Conservation (phyloP, 2,888 invertebrate species). For the Rotaria socialis region DNA sequence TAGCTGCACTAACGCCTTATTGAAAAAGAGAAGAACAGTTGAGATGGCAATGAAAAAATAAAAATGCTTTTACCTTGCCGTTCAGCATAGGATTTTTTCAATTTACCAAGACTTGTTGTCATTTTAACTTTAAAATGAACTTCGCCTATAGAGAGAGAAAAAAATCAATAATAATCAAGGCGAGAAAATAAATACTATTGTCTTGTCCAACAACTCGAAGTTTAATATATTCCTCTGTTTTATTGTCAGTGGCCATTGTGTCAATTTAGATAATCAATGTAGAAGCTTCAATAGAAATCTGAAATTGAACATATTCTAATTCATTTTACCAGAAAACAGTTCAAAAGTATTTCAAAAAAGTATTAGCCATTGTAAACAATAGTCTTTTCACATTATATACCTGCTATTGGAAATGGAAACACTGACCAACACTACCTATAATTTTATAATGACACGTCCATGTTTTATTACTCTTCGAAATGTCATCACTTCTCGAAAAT, state of each 20-base stretch:
- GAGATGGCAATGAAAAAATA: neutral
- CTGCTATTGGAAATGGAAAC: too few species aligned
- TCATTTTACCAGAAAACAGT: too few species aligned
- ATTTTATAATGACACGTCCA: neutral
- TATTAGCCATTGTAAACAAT: too few species aligned
- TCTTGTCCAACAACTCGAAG: constrained; percentile 68
- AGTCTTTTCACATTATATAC: too few species aligned
- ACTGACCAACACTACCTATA: too few species aligned
- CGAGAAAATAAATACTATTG: constrained; percentile 51
- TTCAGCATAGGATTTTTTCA: constrained; percentile 71
- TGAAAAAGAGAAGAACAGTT: neutral
- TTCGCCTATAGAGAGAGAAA: constrained; percentile 57
- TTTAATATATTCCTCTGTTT: constrained; percentile 66
- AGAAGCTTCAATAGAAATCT: neutral
- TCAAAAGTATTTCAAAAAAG: too few species aligned
- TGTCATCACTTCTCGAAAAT: neutral
- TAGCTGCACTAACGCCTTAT: neutral
- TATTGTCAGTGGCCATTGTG: neutral
- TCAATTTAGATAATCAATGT: neutral
- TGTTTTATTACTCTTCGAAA: neutral
- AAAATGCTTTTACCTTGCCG: constrained; percentile 59
- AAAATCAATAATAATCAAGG: neutral
- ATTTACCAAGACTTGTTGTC: constrained; percentile 70
- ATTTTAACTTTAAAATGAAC: constrained; percentile 72
- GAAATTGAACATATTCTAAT: neutral